phyloP scores from a whole-genome alignment of 1,140 invertebrate genomes.

The Drosophila nannoptera region DNA sequence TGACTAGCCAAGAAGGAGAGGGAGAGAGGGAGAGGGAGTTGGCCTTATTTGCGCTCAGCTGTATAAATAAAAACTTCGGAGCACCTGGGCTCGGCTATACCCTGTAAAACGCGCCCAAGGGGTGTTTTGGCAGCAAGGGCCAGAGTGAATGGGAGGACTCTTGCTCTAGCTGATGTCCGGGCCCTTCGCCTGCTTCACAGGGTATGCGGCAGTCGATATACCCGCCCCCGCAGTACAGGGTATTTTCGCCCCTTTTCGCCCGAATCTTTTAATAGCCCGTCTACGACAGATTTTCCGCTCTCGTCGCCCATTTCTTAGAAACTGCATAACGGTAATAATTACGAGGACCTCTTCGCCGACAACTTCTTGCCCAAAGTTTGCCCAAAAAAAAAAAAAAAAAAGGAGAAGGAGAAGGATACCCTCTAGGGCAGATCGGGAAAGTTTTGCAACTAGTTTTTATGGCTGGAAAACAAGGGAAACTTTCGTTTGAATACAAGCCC shows the following conservation, averaged over 20 bases:
- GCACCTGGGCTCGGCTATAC: not conserved
- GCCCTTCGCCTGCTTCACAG: not conserved
- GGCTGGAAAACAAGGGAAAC: not conserved
- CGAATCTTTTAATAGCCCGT: too few species aligned
- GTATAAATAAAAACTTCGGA: not conserved
- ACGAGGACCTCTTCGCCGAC: too few species aligned
- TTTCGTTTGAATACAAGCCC: not conserved
- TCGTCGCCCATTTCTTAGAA: too few species aligned
- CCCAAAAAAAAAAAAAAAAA: too few species aligned
- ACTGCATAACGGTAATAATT: too few species aligned
- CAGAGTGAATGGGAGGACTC: not conserved
- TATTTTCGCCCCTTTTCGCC: too few species aligned
- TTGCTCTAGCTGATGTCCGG: not conserved
- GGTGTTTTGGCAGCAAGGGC: not conserved
- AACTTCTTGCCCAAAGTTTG: too few species aligned
- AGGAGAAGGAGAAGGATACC: too few species aligned
- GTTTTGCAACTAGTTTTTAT: not conserved
- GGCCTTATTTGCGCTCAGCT: conserved; percentile 2
- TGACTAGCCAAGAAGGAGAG: conserved; percentile 6
- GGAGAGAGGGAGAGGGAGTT: not conserved
- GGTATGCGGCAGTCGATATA: too few species aligned
- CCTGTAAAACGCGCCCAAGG: not conserved
- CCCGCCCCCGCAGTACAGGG: too few species aligned
- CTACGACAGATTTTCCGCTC: too few species aligned
- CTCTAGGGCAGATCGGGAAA: not conserved